Percentiles rank a stretch among this genome's conserved stretches.
Conservation (phyloP, 1,140 invertebrate species). For the Drosophila prosaltans region DNA sequence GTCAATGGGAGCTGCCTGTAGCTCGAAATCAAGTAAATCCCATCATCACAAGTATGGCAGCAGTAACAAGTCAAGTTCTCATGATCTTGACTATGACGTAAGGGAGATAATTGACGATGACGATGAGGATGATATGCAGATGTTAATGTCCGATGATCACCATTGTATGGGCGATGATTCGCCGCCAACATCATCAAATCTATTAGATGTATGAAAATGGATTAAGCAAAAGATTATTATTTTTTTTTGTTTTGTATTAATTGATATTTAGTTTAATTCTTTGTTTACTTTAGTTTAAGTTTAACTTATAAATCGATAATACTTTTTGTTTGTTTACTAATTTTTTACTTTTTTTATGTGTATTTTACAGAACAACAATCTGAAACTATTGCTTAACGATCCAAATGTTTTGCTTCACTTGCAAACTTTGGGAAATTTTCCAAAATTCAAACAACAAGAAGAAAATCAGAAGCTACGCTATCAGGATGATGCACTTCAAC, state of each 20-base stretch:
- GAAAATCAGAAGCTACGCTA: constrained; percentile 88
- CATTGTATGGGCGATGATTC: constrained; percentile 73
- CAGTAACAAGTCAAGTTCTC: constrained; percentile 47
- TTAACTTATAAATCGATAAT: background rate
- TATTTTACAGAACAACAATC: constrained; percentile 73
- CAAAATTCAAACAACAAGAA: constrained; percentile 87
- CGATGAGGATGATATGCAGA: constrained; percentile 55
- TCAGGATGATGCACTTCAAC: constrained; percentile 91
- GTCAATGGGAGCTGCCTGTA: constrained; percentile 22
- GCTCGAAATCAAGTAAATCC: constrained; percentile 54
- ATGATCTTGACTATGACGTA: constrained; percentile 70
- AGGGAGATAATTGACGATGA: constrained; percentile 67
- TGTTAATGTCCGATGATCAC: constrained; percentile 65
- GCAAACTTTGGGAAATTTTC: constrained; percentile 84
- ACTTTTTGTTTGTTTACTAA: constrained; percentile 6
- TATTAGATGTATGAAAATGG: constrained; percentile 60
- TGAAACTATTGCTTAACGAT: constrained; percentile 85
- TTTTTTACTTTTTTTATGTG: background rate
- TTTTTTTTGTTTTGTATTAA: constrained; percentile 3
- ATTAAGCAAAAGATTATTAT: background rate
- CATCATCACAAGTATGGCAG: constrained; percentile 77
- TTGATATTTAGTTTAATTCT: constrained; percentile 13
- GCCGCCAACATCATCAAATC: constrained; percentile 63
- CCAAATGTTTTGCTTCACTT: constrained; percentile 88
- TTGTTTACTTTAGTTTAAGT: constrained; percentile 22